Conservation (phyloP, 2,113 vertebrate genomes). For the Alaudala cheleensis region DNA sequence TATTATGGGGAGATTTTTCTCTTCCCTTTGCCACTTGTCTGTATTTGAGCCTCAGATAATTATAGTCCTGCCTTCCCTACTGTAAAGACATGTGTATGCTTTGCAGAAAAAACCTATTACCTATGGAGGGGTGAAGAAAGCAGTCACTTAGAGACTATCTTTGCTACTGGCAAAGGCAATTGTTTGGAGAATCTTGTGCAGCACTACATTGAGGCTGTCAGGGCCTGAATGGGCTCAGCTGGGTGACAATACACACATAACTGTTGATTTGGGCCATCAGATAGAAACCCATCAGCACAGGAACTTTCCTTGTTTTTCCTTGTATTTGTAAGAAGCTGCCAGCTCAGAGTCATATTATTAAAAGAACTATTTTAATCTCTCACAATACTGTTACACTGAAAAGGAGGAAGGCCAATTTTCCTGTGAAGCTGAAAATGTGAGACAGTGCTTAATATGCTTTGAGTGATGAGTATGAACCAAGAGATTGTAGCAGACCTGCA, state of each 20-base stretch:
- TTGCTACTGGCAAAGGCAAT: background rate
- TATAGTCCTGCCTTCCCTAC: background rate
- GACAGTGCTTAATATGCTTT: background rate
- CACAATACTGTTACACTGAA: background rate
- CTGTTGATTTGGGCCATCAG: background rate
- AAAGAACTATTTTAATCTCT: background rate
- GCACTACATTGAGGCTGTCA: background rate
- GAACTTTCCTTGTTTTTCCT: background rate
- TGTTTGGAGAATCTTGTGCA: background rate
- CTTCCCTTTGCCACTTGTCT: background rate
- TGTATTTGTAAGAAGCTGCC: background rate
- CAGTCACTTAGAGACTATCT: background rate
- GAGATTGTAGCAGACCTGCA: background rate
- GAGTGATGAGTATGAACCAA: background rate
- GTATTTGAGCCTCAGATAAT: background rate
- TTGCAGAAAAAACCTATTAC: background rate
- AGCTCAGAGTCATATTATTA: background rate
- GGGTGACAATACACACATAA: background rate
- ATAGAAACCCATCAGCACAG: background rate
- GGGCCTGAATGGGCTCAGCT: background rate
- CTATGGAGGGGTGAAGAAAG: background rate
- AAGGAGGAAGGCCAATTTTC: background rate
- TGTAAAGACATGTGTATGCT: background rate
- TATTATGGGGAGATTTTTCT: background rate
- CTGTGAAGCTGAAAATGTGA: background rate